Evolutionary conservation across 2,888 invertebrate genomes (phyloP), one percentile per base, ranked within the genome.

Genomic region (Diadegma fenestrale): DNA sequence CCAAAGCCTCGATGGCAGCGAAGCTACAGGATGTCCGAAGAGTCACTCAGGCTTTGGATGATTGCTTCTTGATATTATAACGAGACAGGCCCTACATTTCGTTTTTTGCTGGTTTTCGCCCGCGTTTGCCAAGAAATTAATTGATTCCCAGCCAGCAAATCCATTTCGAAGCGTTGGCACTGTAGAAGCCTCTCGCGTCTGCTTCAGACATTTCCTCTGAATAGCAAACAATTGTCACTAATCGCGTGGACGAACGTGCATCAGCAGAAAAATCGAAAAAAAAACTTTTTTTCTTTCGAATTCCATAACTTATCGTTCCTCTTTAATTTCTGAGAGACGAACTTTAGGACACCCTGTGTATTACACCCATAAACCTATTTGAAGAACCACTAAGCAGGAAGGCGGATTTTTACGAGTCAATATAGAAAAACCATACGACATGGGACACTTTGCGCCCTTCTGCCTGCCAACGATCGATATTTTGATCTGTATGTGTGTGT

Each of bases 1-100:
- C 63, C 80, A 54, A 73, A 66, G 43, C 54, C 64, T 61, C 30
- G 45, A 41, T 66, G 64, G 51, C 30, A 22, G 45, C 45, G 19
- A 33, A 69, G 14, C 14, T 19, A 69, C 8, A 33, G 19, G 58
- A 58, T 58, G 58, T 58, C 58, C 58, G 14, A 26, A 58, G 26
- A 58, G 5, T 26, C 58, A 58, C 26, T 58, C 54, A 26, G 54
- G 54, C 58, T 58, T 58, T 26, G 26, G 26, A 58, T 5, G 58
- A 58, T 58, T 26, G 26, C 26, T 26, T 12, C 7, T 58, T 26
- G 12, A 26, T 26, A 58, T 58, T 22, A 26, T 26, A 22, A 26
- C 8, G 14, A 58, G 22, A 58, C n/a, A n/a, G 14, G 58, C 14
- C 5, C 26, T 26, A 6, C 22, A 26, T 26, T 26, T 22, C 14